Evolutionary conservation across 2,888 invertebrate species (phyloP), one percentile per base, ranked within the genome.

Genomic region (Zeuzera pyrina): DNA sequence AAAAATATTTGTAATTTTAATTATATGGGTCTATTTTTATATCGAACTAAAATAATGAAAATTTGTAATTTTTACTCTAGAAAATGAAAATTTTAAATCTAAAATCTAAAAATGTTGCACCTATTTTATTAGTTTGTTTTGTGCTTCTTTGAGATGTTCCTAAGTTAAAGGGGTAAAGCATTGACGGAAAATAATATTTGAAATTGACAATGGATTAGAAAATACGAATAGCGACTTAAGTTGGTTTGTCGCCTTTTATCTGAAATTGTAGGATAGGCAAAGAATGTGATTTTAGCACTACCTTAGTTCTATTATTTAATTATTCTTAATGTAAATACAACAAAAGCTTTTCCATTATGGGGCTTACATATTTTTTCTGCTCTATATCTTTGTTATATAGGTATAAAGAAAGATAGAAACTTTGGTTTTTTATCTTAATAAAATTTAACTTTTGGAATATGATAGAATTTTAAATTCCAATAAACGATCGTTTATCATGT

Each of bases 261-360:
- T 25, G 12, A 37, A 45, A 42, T 16, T 42, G 34, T 56, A 59
- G 42, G 42, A 47, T 52, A 60, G 49, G 45, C 46, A 49, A 58
- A 55, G 52, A 63, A 57, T 67, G 66, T 67, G 67, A 67, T 67
- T 52, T 60, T 67, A 67, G 66, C 38, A 43, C 56, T 65, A 59
- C 42, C 41, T 49, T 60, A 64, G 51, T 49, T 55, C 45, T 55
- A 59, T 37, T 45, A 48, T 51, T 50, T 50, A 49, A 46, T 25
- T 7, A 7, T 25, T 25, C 13, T 8, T 25, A 12, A 25, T 25
- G 25, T 25, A 25, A 25, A 25, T 25, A n/a, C n/a, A 25, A 2
- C 6, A 11, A 25, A 11, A 5, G 25, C 25, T 25, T 25, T 8
- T 25, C 13, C 25, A 8, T 25, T 19, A 19, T 19, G 8, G 12